Percentiles rank a stretch among this genome's conserved stretches.
phyloP scores from a whole-genome alignment of 2,797 vertebrate genomes.

The Acridotheres tristis region DNA sequence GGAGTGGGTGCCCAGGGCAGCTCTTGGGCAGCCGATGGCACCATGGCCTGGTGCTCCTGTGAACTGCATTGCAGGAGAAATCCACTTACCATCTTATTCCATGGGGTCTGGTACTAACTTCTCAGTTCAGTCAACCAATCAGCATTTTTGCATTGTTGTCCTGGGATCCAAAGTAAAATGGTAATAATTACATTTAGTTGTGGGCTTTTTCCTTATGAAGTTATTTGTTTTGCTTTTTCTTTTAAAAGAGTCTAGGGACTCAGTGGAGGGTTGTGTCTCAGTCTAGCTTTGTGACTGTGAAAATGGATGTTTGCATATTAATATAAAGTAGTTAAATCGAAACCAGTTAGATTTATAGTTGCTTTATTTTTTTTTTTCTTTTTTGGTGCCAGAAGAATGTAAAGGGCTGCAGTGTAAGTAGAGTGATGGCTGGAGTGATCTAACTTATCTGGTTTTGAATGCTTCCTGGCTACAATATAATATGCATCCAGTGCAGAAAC shows the following conservation, averaged over 20 bases:
- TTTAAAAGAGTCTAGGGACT: not conserved
- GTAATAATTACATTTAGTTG: not conserved
- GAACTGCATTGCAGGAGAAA: not conserved
- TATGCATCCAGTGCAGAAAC: not conserved
- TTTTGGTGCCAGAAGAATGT: not conserved
- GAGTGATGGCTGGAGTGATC: not conserved
- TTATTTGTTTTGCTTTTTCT: not conserved
- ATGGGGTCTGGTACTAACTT: not conserved
- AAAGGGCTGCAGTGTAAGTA: not conserved
- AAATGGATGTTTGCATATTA: not conserved
- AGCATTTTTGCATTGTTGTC: not conserved
- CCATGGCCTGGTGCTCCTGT: not conserved
- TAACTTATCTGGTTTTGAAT: not conserved
- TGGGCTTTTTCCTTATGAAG: not conserved
- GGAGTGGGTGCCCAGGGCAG: not conserved
- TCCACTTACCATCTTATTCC: accelerated
- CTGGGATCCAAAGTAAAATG: not conserved
- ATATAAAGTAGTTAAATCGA: not conserved
- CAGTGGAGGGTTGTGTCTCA: not conserved
- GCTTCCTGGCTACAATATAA: not conserved
- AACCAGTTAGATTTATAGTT: not conserved
- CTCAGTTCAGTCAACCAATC: not conserved
- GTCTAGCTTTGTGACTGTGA: not conserved
- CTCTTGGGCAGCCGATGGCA: not conserved
- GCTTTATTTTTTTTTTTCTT: not conserved